Conservation (phyloP, 2,888 invertebrate genomes). For the Globia sparganii region DNA sequence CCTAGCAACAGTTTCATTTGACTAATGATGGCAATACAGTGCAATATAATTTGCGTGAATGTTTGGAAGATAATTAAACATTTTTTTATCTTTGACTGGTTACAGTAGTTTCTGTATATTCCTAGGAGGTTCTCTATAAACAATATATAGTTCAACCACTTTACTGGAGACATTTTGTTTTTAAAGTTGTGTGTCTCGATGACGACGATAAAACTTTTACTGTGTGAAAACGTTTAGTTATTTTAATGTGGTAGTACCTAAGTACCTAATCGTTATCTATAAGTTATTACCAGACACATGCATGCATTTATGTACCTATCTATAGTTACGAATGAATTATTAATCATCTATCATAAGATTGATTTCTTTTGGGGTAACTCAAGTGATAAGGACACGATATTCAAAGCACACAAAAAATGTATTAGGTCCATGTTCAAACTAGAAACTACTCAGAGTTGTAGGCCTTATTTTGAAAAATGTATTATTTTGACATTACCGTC, state of each 20-base stretch:
- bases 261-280: background rate
- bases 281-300: background rate
- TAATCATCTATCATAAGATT: background rate
- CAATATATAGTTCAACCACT: background rate
- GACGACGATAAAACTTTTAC: background rate
- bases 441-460: too few relatives aligned
- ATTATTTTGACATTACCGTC: too few relatives aligned
- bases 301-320: background rate
- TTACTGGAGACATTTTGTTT: background rate
- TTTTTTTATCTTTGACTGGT: background rate
- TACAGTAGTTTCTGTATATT: background rate
- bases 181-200: background rate
- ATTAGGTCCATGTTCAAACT: too few relatives aligned
- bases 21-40: background rate
- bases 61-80: background rate
- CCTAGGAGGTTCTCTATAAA: background rate
- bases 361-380: too few relatives aligned
- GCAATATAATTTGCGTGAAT: background rate
- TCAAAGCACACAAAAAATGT: too few relatives aligned
- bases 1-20: background rate
- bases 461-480: too few relatives aligned
- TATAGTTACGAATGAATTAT: background rate
- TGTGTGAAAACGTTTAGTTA: background rate
- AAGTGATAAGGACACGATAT: too few relatives aligned
- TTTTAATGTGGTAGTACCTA: background rate